Evolutionary conservation across 2,888 invertebrate species (phyloP).

Genomic region (Oconnorella tubifera): DNA sequence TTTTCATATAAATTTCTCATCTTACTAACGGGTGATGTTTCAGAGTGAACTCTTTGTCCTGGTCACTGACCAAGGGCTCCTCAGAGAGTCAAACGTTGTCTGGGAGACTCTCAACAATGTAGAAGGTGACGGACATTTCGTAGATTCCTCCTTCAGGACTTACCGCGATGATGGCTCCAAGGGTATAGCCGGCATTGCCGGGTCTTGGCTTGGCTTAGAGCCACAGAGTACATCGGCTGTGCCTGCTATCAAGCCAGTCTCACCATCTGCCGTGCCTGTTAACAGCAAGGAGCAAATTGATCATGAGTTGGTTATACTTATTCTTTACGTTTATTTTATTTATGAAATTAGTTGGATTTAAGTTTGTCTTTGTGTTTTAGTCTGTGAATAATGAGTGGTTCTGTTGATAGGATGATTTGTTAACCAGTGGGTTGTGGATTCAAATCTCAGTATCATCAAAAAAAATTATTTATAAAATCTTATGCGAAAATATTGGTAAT

Average conservation of each 20-base stretch:
- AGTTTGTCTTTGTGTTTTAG: no score
- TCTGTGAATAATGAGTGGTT: no score
- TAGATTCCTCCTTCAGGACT: constrained; percentile 59
- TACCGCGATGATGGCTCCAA: constrained; percentile 36
- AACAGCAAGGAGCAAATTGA: constrained; percentile 57
- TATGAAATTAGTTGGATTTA: no score
- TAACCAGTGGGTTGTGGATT: no score
- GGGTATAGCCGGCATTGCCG: neutral
- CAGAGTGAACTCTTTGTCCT: constrained; percentile 58
- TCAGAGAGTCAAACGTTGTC: constrained; percentile 59
- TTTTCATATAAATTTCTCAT: no score
- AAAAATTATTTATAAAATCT: no score
- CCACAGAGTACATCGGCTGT: neutral
- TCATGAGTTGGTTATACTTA: constrained; percentile 53
- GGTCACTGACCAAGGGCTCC: constrained; percentile 62
- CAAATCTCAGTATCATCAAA: no score
- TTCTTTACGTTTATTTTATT: no score
- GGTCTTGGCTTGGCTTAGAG: neutral
- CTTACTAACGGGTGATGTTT: no score
- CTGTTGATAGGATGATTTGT: no score
- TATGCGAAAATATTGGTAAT: no score
- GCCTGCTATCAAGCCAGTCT: neutral
- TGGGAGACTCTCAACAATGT: constrained; percentile 63
- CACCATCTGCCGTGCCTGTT: constrained; percentile 23
- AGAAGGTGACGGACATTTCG: constrained; percentile 61